Percentiles rank a stretch among this genome's conserved stretches.
Conservation (phyloP, 2,113 vertebrate genomes). For the Tragulus kanchil region DNA sequence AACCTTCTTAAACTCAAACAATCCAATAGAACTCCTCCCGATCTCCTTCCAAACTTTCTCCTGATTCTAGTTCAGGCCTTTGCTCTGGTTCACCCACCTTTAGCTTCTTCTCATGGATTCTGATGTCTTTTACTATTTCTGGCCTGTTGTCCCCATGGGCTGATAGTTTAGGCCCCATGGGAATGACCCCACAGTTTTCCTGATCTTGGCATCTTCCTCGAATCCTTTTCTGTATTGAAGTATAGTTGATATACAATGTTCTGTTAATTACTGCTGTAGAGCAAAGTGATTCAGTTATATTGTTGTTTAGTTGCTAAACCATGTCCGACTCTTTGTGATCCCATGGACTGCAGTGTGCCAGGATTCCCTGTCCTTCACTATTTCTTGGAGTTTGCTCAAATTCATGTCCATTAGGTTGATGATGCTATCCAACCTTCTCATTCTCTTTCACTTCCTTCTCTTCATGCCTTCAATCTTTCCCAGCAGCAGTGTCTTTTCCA, state of each 20-base stretch:
- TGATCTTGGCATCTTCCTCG: not conserved
- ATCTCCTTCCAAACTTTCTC: slow-evolving; percentile 2
- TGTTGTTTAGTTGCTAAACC: not conserved
- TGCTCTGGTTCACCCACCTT: not conserved
- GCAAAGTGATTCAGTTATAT: not conserved
- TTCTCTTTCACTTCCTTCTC: not conserved
- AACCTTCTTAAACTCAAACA: slow-evolving; percentile 1
- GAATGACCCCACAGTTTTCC: not conserved
- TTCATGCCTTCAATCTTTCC: not conserved
- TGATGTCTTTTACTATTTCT: slow-evolving; percentile 31
- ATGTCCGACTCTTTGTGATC: not conserved
- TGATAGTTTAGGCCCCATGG: not conserved
- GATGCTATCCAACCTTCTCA: not conserved
- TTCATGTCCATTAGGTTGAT: not conserved
- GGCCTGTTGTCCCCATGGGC: not conserved
- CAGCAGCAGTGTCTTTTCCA: not conserved
- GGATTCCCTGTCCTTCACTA: not conserved
- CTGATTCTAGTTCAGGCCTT: not conserved
- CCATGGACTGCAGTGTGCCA: not conserved
- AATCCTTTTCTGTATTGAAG: not conserved
- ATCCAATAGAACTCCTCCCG: not conserved
- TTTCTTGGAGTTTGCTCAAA: not conserved
- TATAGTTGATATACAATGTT: not conserved
- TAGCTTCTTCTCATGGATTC: not conserved
- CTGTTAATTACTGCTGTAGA: not conserved